Evolutionary conservation across 2,888 invertebrate genomes (phyloP).

Genomic region (Tenthredo scrophulariae): DNA sequence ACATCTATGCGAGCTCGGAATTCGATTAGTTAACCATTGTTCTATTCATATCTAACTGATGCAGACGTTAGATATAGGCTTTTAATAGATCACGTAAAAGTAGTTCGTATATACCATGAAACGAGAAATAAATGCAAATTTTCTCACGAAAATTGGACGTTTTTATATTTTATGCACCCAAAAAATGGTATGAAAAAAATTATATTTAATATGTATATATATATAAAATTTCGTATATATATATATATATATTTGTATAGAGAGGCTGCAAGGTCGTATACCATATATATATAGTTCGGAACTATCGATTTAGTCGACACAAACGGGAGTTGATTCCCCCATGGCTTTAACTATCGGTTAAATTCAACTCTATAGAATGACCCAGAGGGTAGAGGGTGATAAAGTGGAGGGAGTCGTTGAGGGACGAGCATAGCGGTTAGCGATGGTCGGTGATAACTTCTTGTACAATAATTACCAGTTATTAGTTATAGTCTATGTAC

Average conservation of each 20-base stretch:
- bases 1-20: constrained; percentile 14
- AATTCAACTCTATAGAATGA: constrained; percentile 36
- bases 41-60: constrained; percentile 24
- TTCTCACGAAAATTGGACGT: neutral
- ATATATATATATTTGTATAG: neutral
- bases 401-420: constrained; percentile 29
- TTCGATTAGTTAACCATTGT: constrained; percentile 32
- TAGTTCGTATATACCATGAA: neutral
- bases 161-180: neutral
- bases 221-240: too few relatives aligned
- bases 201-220: too few relatives aligned
- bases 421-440: constrained; percentile 2
- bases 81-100: neutral
- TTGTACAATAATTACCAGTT: constrained; percentile 45
- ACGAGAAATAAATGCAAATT: neutral
- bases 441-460: constrained; percentile 39
- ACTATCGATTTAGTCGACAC: constrained; percentile 30
- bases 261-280: neutral
- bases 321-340: constrained; percentile 45
- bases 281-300: neutral
- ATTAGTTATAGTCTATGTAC: constrained; percentile 19
- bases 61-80: constrained; percentile 9
- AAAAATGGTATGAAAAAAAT: neutral
- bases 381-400: neutral
- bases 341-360: constrained; percentile 44